Evolutionary conservation across 2,888 invertebrate genomes (phyloP).

Genomic region (Perizoma affinitatum): DNA sequence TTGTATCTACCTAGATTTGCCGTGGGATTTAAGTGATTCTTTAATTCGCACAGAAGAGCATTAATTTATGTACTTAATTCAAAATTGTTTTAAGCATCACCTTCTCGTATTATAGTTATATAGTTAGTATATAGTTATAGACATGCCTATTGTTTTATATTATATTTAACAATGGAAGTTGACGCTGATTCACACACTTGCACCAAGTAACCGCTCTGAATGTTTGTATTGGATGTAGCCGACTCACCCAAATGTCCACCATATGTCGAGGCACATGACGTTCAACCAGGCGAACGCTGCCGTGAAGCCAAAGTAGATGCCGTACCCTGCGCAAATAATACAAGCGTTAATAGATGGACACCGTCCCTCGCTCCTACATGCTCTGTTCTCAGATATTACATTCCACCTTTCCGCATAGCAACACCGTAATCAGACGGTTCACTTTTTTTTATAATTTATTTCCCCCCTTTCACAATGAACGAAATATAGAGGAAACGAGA

Average conservation of each 20-base stretch:
- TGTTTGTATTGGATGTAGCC: slow-evolving; percentile 50
- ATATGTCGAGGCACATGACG: slow-evolving; percentile 92
- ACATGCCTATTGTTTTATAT: not conserved
- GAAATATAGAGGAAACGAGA: too few species aligned
- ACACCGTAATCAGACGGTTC: too few species aligned
- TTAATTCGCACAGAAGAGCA: too few species aligned
- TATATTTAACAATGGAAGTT: slow-evolving; percentile 23
- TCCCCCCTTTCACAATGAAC: too few species aligned
- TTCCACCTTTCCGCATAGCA: not conserved
- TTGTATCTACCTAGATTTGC: slow-evolving; percentile 1
- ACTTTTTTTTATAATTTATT: too few species aligned
- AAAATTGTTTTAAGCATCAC: too few species aligned
- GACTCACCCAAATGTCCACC: slow-evolving; percentile 91
- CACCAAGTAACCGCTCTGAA: slow-evolving; percentile 31
- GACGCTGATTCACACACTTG: slow-evolving; percentile 41
- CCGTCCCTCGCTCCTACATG: slow-evolving; percentile 26
- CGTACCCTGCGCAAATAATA: slow-evolving; percentile 84
- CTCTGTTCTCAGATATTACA: slow-evolving; percentile 27
- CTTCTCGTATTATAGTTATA: too few species aligned
- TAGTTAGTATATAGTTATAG: too few species aligned
- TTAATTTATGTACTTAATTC: too few species aligned
- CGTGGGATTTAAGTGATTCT: not conserved
- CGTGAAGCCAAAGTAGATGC: slow-evolving; percentile 87
- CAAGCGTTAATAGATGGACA: slow-evolving; percentile 46
- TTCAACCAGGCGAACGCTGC: slow-evolving; percentile 91